These are phyloP conservation scores for Tychaedon coryphoeus DNA, from an alignment of 2,113 vertebrate genomes.

Conservation along the genomic window DNA sequence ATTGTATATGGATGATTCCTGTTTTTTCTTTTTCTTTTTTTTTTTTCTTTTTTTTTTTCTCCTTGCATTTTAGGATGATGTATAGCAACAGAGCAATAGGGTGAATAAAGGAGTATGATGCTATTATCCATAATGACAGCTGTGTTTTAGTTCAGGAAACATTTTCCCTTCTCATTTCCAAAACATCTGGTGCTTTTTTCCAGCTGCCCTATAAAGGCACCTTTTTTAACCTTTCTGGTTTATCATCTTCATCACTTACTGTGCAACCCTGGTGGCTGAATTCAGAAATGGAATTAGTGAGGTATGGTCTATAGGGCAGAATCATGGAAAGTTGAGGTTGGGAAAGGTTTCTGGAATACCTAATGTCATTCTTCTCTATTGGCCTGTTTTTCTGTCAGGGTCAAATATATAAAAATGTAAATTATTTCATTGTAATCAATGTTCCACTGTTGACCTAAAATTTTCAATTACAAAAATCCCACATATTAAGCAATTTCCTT, in stretches of 20 bases:
- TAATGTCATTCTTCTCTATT: background rate
- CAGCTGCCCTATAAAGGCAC: background rate
- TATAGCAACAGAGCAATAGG: background rate
- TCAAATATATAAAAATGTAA: background rate
- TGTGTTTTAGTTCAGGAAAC: background rate
- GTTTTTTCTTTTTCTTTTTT: fast-evolving
- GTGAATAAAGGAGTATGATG: background rate
- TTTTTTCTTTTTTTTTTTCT: background rate
- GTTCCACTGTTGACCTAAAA: background rate
- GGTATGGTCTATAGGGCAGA: background rate
- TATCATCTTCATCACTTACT: background rate
- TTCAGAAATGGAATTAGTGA: background rate
- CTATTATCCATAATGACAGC: background rate
- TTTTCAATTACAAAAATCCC: background rate
- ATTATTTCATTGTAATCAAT: background rate
- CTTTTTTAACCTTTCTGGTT: background rate
- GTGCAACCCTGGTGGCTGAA: background rate
- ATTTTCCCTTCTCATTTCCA: background rate
- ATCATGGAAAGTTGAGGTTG: background rate
- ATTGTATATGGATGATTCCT: background rate
- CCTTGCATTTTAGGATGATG: background rate
- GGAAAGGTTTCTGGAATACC: background rate
- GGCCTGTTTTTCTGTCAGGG: background rate
- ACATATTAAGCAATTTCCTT: background rate
- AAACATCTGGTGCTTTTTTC: background rate